Percentiles rank a stretch among this genome's conserved stretches.
Conservation (phyloP, 2,113 vertebrate genomes). For the Emydocephalus ijimae region DNA sequence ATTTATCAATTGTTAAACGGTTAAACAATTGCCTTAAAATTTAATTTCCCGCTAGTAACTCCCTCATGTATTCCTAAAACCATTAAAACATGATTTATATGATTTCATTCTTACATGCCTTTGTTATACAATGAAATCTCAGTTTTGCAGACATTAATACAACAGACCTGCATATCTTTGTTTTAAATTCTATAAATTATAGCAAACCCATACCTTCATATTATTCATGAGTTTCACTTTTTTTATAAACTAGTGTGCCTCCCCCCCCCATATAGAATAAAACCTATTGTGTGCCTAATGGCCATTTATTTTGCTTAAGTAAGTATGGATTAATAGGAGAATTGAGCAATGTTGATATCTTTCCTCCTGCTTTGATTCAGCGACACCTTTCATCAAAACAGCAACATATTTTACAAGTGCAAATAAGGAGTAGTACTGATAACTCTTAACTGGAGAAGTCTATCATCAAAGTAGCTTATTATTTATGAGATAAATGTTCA, state of each 20-base stretch:
- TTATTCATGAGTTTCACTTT: neutral
- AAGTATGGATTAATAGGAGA: neutral
- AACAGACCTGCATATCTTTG: neutral
- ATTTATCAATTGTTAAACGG: neutral
- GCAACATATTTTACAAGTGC: neutral
- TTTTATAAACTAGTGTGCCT: neutral
- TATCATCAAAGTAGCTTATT: neutral
- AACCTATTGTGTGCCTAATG: neutral
- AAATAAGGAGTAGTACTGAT: neutral
- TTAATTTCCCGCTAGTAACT: neutral
- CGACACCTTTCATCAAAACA: neutral
- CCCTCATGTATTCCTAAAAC: neutral
- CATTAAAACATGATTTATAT: neutral
- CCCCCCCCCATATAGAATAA: neutral
- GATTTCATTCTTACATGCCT: neutral
- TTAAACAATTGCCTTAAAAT: neutral
- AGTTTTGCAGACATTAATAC: neutral
- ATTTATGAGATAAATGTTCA: neutral
- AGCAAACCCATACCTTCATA: neutral
- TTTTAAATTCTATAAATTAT: neutral
- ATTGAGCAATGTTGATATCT: neutral
- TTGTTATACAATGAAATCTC: neutral
- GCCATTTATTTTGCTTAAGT: neutral
- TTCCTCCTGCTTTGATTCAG: neutral
- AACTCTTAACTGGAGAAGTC: neutral